These are phyloP conservation scores for Tipula unca DNA, from an alignment of 2,888 invertebrate species.

Conservation along the genomic window DNA sequence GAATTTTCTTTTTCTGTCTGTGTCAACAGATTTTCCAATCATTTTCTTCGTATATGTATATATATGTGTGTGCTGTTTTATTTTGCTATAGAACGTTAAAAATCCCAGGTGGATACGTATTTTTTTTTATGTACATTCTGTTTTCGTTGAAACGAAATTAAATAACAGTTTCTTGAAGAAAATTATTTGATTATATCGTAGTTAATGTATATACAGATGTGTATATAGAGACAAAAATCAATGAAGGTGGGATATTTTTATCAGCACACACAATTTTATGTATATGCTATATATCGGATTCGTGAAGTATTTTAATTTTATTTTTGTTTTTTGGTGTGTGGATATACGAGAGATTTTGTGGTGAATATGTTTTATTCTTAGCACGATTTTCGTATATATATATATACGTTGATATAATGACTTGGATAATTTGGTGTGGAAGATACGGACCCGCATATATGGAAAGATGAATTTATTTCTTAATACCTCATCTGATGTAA, in stretches of 20 bases:
- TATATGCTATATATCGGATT: no score
- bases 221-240: neutral
- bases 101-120: neutral
- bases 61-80: neutral
- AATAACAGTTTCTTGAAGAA: neutral
- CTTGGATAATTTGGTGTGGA: neutral
- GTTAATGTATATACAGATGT: neutral
- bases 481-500: neutral
- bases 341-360: neutral
- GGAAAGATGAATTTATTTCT: neutral
- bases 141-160: neutral
- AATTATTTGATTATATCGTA: neutral
- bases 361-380: neutral
- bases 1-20: neutral
- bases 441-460: no score
- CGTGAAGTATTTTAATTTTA: no score
- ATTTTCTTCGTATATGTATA: neutral
- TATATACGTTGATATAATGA: neutral
- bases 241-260: neutral
- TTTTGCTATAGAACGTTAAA: neutral
- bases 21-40: conserved; percentile 2
- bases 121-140: neutral
- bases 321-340: neutral
- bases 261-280: no score
- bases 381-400: neutral